A percentile compares a stretch with the other conserved stretches of the same genome.
Conservation (phyloP, 2,113 vertebrate species). For the Spheniscus mendiculus region DNA sequence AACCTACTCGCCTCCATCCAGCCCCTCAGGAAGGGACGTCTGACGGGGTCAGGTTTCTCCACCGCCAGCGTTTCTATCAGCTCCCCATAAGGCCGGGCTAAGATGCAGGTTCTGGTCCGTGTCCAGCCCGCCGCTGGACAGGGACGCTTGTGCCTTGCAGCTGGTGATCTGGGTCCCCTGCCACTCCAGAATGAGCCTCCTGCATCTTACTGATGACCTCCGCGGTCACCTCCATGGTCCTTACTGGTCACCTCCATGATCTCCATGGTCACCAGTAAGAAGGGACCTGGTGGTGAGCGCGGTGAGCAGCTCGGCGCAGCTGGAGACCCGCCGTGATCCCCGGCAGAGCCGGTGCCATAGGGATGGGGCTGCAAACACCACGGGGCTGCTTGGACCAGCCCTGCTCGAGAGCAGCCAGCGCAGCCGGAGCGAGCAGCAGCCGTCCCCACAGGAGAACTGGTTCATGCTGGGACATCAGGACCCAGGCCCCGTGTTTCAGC, state of each 20-base stretch:
- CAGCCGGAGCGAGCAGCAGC: background rate
- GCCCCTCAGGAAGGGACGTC: background rate
- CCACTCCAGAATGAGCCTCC: background rate
- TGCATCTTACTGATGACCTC: background rate
- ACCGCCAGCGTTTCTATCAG: background rate
- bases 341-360: accelerated
- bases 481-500: background rate
- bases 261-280: background rate
- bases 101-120: background rate
- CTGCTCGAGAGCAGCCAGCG: background rate
- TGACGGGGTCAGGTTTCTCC: background rate
- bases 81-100: background rate
- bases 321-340: background rate
- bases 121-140: background rate
- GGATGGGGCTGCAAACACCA: background rate
- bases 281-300: background rate
- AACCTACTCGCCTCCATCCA: background rate
- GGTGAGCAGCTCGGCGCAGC: accelerated
- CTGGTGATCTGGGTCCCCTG: accelerated
- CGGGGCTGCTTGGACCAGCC: accelerated
- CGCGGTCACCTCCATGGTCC: background rate
- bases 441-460: background rate
- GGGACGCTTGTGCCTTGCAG: background rate
- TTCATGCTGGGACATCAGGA: background rate
- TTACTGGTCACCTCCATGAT: background rate